Base-by-base conservation (phyloP, 2,797 vertebrate genomes). In the Zonotrichia albicollis region DNA sequence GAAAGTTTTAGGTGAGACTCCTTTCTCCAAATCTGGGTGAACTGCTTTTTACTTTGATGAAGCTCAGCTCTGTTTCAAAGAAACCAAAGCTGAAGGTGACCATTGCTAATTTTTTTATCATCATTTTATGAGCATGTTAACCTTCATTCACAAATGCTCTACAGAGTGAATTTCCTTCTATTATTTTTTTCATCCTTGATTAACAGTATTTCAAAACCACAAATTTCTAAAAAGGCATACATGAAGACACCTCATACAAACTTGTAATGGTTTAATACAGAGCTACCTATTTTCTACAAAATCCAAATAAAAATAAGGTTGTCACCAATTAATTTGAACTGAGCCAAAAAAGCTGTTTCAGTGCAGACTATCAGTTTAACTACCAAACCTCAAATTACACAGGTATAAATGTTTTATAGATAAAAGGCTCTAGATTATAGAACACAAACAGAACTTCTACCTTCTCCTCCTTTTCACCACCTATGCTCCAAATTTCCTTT, bases 81-180 rank as follows among this genome's bases (percentile, higher is more conserved):
- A 65, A 94, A 84, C 30, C 25, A 43, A 75, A 86, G 70, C 72
- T 70, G 55, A 90, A 92, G 48, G 88, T 87, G 85, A 94, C 68
- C 80, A 85, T 2, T 26, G 25, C 78, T 71, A 16, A 38, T 60
- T 82, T 88, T 86, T 92, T 89, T 51, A 91, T 54, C 82, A 67
- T 42, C 14, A 25, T 87, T 94, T 95, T 87, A 89, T 51, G 70
- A 93, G 61, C 8, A 1, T 32, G 60, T 83, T 88, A 87, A 85
- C 73, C 42, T 86, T 64, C 80, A 88, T 73, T 84, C 79, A 76
- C 54, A 78, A 91, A 89, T 42, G 78, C 34, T 80, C 77, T 25
- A 43, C 40, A 13, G 36, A 87, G 43, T 42, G 19, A 79, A 82
- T 65, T 91, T 81, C 71, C 46, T 58, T 43, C 4, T 23, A n/a